A percentile compares a stretch with the other conserved stretches of the same genome.
These are phyloP conservation scores for Coracias cyanogaster DNA, from an alignment of 2,797 vertebrate genomes.

Conservation along the genomic window DNA sequence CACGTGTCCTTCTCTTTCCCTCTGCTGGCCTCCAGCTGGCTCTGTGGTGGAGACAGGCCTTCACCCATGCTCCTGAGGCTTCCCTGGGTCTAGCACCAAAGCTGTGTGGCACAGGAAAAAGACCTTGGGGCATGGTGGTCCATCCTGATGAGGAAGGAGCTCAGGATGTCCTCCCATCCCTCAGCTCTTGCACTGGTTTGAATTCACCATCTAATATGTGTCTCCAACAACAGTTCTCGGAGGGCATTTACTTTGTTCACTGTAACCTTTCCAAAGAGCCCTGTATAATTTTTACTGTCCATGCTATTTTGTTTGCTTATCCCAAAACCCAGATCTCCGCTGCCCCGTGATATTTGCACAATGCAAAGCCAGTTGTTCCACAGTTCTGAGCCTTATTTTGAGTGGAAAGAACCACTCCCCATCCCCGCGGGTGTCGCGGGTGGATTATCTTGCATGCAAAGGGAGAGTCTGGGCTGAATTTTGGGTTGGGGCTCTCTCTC, in stretches of 20 bases:
- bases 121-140: fast-evolving
- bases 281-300: constrained; percentile 2
- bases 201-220: background rate
- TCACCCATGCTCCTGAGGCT: background rate
- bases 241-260: constrained; percentile 44
- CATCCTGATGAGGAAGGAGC: background rate
- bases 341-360: constrained; percentile 4
- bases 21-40: background rate
- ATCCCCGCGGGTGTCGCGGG: fast-evolving
- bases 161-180: background rate
- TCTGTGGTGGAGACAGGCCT: background rate
- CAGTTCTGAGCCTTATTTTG: background rate
- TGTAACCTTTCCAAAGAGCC: constrained; percentile 58
- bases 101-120: background rate
- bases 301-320: background rate
- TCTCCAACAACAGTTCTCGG: background rate
- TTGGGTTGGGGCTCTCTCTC: background rate
- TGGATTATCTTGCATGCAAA: background rate
- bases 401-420: background rate
- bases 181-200: background rate
- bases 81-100: background rate
- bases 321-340: background rate
- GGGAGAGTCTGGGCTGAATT: background rate
- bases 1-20: background rate
- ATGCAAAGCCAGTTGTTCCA: background rate